Conservation (phyloP, 2,797 vertebrate species). For the Orestias chungarensis region DNA sequence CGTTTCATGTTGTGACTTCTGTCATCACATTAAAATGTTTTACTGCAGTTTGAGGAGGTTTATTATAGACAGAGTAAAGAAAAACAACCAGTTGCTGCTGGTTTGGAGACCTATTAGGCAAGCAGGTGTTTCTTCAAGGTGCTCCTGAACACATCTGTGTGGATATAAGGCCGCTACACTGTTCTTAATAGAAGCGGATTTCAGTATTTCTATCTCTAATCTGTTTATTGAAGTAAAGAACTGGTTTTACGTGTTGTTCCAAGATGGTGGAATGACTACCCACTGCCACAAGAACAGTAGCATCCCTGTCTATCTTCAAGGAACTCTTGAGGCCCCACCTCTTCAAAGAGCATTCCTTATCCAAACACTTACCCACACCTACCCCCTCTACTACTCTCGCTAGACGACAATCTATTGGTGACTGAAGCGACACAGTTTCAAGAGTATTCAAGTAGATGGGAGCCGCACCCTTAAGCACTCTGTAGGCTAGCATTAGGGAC, state of each 20-base stretch:
- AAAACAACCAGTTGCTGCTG: constrained; percentile 11
- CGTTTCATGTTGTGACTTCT: constrained; percentile 35
- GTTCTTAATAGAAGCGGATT: not conserved
- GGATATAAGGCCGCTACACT: not conserved
- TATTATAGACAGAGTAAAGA: not conserved
- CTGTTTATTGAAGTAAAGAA: not conserved
- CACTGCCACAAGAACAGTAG: too few relatives aligned
- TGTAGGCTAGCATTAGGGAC: too few relatives aligned
- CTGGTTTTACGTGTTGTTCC: not conserved
- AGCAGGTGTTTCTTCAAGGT: constrained; percentile 6
- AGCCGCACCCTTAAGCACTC: too few relatives aligned
- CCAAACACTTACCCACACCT: too few relatives aligned
- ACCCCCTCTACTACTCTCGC: too few relatives aligned
- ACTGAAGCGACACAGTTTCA: too few relatives aligned
- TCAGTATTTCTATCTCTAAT: not conserved
- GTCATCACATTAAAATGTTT: constrained; percentile 16
- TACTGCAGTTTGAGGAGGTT: not conserved
- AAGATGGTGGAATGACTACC: too few relatives aligned
- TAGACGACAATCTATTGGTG: too few relatives aligned
- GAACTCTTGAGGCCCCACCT: too few relatives aligned
- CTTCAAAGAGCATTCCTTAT: too few relatives aligned
- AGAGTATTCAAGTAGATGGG: too few relatives aligned
- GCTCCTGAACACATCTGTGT: not conserved
- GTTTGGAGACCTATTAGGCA: not conserved
- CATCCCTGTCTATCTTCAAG: too few relatives aligned